phyloP scores from a whole-genome alignment of 2,888 invertebrate genomes.

The Synergus umbraculus region DNA sequence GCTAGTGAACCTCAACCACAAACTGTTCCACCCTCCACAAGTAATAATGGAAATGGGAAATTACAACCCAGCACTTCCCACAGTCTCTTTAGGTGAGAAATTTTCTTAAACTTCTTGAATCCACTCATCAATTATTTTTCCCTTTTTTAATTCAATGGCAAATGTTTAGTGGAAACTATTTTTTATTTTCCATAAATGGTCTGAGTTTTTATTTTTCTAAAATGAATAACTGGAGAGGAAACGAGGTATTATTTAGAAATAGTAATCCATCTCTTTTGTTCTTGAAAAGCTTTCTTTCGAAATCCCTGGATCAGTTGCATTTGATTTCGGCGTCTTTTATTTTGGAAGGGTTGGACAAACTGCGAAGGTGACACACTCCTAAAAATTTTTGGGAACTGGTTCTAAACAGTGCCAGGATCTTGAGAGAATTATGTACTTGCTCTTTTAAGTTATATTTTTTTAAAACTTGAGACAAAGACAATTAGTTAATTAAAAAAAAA shows the following conservation, averaged over 20 bases:
- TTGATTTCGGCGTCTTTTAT: constrained; percentile 77
- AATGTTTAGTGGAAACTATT: background rate
- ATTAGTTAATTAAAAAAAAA: too few relatives aligned
- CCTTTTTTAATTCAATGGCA: constrained; percentile 29
- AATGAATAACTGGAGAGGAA: constrained; percentile 29
- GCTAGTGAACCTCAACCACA: constrained; percentile 82
- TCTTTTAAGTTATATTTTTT: background rate
- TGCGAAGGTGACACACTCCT: constrained; percentile 71
- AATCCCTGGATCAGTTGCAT: constrained; percentile 77
- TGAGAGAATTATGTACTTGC: background rate
- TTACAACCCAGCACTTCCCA: constrained; percentile 74
- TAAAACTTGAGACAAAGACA: background rate
- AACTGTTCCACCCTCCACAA: constrained; percentile 78
- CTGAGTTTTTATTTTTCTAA: constrained; percentile 35
- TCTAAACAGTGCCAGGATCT: constrained; percentile 55
- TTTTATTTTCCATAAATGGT: background rate
- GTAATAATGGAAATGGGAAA: constrained; percentile 72
- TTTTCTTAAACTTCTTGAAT: constrained; percentile 7
- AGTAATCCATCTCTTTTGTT: constrained; percentile 61
- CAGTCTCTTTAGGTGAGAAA: constrained; percentile 71
- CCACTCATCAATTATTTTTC: constrained; percentile 33
- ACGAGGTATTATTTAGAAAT: constrained; percentile 14
- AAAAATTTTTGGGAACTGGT: constrained; percentile 52
- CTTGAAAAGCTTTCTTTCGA: constrained; percentile 75
- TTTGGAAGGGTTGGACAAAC: constrained; percentile 76